Percentiles rank a stretch among this genome's conserved stretches.
These are phyloP conservation scores for Geothlypis trichas DNA, from an alignment of 2,113 vertebrate species.

Conservation along the genomic window DNA sequence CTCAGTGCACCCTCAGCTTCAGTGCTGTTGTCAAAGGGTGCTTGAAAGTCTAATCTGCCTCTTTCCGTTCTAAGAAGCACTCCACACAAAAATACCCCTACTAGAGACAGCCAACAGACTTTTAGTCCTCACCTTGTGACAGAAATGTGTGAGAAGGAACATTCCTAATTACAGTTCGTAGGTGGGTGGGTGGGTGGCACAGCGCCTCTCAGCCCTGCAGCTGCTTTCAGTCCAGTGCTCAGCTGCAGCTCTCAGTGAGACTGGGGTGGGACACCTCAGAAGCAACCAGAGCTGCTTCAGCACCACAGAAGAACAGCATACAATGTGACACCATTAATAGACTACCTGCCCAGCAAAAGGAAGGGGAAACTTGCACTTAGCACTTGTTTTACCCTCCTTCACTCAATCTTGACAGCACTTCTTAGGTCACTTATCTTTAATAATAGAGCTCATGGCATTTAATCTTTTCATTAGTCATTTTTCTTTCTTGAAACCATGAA, in stretches of 20 bases:
- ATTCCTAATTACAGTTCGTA: neutral
- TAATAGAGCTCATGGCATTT: neutral
- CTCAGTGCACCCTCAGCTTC: neutral
- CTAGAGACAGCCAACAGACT: neutral
- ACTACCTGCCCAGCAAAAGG: neutral
- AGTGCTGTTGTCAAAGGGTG: neutral
- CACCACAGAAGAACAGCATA: neutral
- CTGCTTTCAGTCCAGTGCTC: neutral
- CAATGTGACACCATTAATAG: neutral
- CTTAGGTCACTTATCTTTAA: neutral
- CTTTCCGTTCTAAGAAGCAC: slow-evolving; percentile 37
- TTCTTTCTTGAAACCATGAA: neutral
- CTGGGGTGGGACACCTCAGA: neutral
- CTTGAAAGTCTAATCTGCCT: slow-evolving; percentile 26
- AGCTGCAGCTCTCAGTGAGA: neutral
- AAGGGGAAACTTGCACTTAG: neutral
- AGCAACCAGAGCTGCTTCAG: neutral
- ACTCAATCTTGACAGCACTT: neutral
- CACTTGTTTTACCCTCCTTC: neutral
- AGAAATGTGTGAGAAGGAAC: neutral
- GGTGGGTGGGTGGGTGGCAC: neutral
- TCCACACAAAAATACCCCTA: slow-evolving; percentile 13
- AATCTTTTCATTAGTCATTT: neutral
- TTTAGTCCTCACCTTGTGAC: neutral
- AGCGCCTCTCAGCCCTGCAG: neutral